Conservation (phyloP, 1,140 invertebrate species). For the Musca domestica region DNA sequence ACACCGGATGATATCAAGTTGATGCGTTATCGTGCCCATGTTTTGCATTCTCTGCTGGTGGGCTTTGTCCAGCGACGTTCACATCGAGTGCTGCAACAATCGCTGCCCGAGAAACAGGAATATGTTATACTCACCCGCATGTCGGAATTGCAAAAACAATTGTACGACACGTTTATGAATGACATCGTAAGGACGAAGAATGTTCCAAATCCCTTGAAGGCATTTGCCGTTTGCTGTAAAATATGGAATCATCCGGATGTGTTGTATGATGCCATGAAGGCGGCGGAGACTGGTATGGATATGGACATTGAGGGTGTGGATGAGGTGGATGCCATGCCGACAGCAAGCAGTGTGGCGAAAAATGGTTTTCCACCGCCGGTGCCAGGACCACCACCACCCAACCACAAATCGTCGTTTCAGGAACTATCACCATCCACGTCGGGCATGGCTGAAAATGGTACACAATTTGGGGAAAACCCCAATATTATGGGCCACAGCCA, state of each 20-base stretch:
- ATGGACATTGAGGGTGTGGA: conserved; percentile 71
- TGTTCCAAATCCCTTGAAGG: conserved; percentile 93
- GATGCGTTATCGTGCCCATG: conserved; percentile 87
- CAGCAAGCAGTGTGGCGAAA: neutral
- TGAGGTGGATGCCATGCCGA: neutral
- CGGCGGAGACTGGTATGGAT: conserved; percentile 85
- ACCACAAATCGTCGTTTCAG: neutral
- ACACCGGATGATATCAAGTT: conserved; percentile 85
- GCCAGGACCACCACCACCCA: neutral
- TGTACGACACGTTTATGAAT: conserved; percentile 90
- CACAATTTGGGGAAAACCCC: neutral
- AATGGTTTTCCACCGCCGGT: conserved; percentile 13
- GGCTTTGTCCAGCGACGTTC: conserved; percentile 92
- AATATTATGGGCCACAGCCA: neutral
- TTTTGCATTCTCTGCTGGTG: conserved; percentile 82
- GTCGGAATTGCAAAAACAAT: conserved; percentile 79
- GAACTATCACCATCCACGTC: neutral
- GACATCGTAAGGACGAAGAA: conserved; percentile 82
- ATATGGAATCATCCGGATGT: conserved; percentile 99
- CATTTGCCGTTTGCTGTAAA: conserved; percentile 98
- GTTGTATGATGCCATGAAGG: conserved; percentile 85
- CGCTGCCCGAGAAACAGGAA: conserved; percentile 87
- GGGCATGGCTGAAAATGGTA: neutral
- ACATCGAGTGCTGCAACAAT: conserved; percentile 81
- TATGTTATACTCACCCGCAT: conserved; percentile 87